phyloP scores from a whole-genome alignment of 2,797 vertebrate species.

The Enteromius treurensis region DNA sequence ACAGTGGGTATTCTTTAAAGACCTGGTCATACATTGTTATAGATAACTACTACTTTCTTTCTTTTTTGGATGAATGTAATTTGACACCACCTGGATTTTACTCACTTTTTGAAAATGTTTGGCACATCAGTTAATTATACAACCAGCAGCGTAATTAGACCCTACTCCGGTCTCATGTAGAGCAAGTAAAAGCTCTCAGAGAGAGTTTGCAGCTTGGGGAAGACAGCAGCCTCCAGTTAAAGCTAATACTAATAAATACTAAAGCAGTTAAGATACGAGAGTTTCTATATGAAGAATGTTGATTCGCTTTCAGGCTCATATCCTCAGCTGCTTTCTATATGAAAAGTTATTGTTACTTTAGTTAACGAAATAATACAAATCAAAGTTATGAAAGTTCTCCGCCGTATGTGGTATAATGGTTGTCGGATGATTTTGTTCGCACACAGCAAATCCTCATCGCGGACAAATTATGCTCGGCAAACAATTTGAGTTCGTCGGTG shows the following conservation, averaged over 20 bases:
- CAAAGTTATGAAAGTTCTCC: slow-evolving; percentile 15
- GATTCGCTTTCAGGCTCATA: background rate
- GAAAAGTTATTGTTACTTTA: slow-evolving; percentile 6
- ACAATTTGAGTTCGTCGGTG: slow-evolving; percentile 14
- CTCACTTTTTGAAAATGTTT: slow-evolving; percentile 11
- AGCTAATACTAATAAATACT: background rate
- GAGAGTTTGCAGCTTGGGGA: background rate
- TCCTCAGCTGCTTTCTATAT: background rate
- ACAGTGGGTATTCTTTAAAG: background rate
- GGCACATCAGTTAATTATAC: slow-evolving; percentile 41
- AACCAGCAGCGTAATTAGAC: slow-evolving; percentile 50
- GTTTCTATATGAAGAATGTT: background rate
- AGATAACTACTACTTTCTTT: background rate
- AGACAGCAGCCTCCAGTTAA: background rate
- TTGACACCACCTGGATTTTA: slow-evolving; percentile 14
- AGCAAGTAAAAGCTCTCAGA: slow-evolving; percentile 24
- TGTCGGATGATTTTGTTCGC: slow-evolving; percentile 16
- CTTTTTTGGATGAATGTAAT: background rate
- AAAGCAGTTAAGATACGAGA: background rate
- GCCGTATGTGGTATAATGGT: background rate
- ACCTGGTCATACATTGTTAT: slow-evolving; percentile 1
- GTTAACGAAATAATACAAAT: slow-evolving; percentile 12
- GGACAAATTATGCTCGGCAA: slow-evolving; percentile 22
- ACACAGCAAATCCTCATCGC: slow-evolving; percentile 29
- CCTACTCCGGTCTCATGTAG: slow-evolving; percentile 20